Base-by-base conservation (phyloP, 1,140 invertebrate species). In the Asbolus verrucosus region DNA sequence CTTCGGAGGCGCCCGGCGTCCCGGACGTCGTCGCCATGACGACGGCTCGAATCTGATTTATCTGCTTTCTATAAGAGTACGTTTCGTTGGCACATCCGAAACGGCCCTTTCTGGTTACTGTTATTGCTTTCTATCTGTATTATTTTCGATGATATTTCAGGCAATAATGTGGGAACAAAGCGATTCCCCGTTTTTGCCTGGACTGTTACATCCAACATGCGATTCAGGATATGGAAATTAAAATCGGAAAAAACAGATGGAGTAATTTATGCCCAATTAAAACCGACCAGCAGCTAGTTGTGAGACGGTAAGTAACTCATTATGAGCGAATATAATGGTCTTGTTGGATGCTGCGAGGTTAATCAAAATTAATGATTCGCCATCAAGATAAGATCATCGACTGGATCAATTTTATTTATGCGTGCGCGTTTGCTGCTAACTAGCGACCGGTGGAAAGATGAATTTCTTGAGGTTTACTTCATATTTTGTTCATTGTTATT, bases 21-120 rank as follows among this genome's bases (percentile, higher is more conserved):
- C 61, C 61, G 61, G 61, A 63, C 61, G 61, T 63, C 61, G 61
- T 63, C 27, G 19, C 61, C 61, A 63, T 63, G 61, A 63, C 59
- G 36, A 62, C 59, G 59, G 59, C 61, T 41, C 33, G 21, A 38
- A 38, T 41, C 61, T 63, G 61, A 63, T 63, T 63, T 63, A 63
- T 63, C 61, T 63, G 15, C 31, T 63, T 41, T 63, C 61, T 63
- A 41, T 63, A 63, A 27, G 46, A 54, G 36, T 36, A 31, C 54
- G 24, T 31, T 60, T 27, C n/a, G 41, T 46, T 36, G 30, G 61
- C 33, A 63, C 39, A 41, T 63, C 31, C 33, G 39, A 16, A 38
- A 27, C 18, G 31, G 33, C 61, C 24, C 33, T 38, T 63, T 63
- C 61, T 63, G 61, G 33, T 39, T 63, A 63, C 33, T 63, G 33